Conservation (phyloP, 2,113 vertebrate genomes). For the Rhinoptilus africanus region DNA sequence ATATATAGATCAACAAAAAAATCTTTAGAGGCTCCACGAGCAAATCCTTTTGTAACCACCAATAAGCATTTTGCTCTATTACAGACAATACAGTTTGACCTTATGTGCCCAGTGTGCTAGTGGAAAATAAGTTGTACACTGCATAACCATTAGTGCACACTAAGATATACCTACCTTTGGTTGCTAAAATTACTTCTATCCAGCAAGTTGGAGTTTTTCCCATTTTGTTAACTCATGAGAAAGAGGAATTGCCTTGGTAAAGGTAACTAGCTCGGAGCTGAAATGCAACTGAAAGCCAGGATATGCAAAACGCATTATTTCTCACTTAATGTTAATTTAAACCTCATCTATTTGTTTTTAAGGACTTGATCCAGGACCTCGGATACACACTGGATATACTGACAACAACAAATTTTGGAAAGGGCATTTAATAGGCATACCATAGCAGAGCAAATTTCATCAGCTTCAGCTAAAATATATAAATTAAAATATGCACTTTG, state of each 20-base stretch:
- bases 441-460: not conserved
- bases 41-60: not conserved
- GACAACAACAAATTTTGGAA: not conserved
- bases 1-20: not conserved
- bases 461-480: not conserved
- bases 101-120: not conserved
- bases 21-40: not conserved
- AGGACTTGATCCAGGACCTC: not conserved
- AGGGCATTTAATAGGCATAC: not conserved
- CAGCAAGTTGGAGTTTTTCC: not conserved
- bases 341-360: not conserved
- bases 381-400: not conserved
- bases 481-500: not conserved
- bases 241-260: not conserved
- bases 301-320: not conserved
- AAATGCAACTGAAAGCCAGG: not conserved
- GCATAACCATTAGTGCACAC: not conserved
- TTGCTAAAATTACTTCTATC: not conserved
- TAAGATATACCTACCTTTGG: not conserved
- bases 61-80: not conserved
- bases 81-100: not conserved
- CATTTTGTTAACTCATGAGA: not conserved
- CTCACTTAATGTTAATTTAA: not conserved
- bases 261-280: not conserved
- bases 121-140: not conserved